Base-by-base conservation (phyloP, 2,113 vertebrate species). In the Onychostruthus taczanowskii region DNA sequence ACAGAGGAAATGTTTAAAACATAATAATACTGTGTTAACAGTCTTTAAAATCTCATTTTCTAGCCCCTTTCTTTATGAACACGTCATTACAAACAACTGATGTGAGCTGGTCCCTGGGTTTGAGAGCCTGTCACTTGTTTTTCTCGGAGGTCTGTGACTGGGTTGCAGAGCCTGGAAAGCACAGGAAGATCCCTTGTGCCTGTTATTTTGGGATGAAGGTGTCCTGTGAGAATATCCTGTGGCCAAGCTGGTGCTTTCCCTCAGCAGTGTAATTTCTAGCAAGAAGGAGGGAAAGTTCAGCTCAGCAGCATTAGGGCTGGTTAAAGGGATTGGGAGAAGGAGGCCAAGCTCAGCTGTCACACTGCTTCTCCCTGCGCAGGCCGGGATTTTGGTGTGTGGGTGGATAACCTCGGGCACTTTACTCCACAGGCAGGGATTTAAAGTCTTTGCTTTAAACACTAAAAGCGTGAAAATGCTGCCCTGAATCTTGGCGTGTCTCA, bases 1-100 rank as follows among this genome's bases (percentile, higher is more conserved):
- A 80, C 28, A 23, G 89, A 95, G 95, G 89, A 95, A 96, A 96
- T 84, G 72, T 93, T 94, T 92, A 70, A 95, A 92, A 85, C 37
- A 35, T 84, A 91, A 70, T 94, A 90, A 87, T 84, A 59, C 81
- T 17, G 27, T 64, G 66, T 92, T 94, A 94, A 91, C 69, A 82
- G 91, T 82, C 74, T 89, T 91, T 68, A 91, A 95, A 95, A 82
- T 91, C 61, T 88, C 56, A 35, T 93, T 95, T 93, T 93, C 67
- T 77, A 81, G 37, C 56, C 43, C 63, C 19, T 78, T 89, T 55
- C 58, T 79, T 93, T 86, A 55, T 41, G 82, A 88, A 55, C 82
- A 55, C n/a, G 16, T 72, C 56, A 35, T 84, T 79, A 11, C 41
- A 78, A 81, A 47, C 12, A 69, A 52, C 28, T 70, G 49, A 30